phyloP scores from a whole-genome alignment of 2,797 vertebrate genomes.

The Cephalopachus bancanus region DNA sequence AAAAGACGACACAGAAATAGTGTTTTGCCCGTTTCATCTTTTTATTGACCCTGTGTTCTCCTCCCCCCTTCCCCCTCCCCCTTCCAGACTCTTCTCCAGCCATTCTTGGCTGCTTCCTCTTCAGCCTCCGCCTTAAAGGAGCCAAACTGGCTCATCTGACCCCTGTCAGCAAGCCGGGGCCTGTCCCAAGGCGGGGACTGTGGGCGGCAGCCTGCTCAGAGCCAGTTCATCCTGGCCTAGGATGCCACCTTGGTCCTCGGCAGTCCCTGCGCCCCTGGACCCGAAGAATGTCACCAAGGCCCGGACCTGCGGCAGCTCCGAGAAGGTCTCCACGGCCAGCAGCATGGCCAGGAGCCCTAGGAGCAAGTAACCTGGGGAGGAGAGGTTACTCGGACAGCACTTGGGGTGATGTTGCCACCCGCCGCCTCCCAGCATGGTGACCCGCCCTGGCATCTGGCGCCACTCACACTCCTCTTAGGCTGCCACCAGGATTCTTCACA shows the following conservation, averaged over 20 bases:
- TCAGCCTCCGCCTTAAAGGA: not conserved
- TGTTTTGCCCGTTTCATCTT: too few relatives aligned
- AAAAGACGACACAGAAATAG: too few relatives aligned
- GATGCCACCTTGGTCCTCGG: slow-evolving; percentile 77
- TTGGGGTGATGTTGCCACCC: not conserved
- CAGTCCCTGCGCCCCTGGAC: not conserved
- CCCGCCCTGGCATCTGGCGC: not conserved
- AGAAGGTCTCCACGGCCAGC: slow-evolving; percentile 87
- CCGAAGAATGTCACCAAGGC: slow-evolving; percentile 84
- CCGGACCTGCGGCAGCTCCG: slow-evolving; percentile 87
- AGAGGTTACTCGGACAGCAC: not conserved
- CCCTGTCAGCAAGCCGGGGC: slow-evolving; percentile 3
- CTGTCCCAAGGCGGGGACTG: not conserved
- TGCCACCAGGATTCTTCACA: not conserved
- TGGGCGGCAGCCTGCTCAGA: slow-evolving; percentile 40
- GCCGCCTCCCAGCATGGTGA: not conserved
- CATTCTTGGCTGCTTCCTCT: not conserved
- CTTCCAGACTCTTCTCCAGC: not conserved
- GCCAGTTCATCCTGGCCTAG: slow-evolving; percentile 64
- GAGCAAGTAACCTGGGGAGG: slow-evolving; percentile 90
- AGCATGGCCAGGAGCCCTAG: slow-evolving; percentile 90
- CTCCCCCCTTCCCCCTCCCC: not conserved
- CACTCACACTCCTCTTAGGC: not conserved
- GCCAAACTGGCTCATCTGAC: not conserved
- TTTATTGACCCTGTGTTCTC: not conserved